Base-by-base conservation (phyloP, 2,888 invertebrate species). In the Hyalella azteca region DNA sequence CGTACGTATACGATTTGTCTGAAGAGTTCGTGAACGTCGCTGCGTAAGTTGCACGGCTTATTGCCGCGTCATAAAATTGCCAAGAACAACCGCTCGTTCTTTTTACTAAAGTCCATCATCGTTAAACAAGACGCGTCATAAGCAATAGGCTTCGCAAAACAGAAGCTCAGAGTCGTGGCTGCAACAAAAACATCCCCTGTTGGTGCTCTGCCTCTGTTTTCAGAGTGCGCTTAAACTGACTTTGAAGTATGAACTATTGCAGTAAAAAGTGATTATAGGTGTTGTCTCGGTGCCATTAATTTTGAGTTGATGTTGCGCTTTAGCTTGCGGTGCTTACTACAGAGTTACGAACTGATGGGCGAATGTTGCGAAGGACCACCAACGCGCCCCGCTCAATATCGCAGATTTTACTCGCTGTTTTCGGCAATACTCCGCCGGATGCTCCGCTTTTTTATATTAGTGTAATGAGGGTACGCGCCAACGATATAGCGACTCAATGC, bases 1-100 rank as follows among this genome's bases (percentile, higher is more conserved):
- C n/a, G n/a, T n/a, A n/a, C n/a, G n/a, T n/a, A n/a, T n/a, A 66
- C 32, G 66, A 66, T 66, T 66, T 66, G 66, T 36, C 36, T 36
- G 7, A 54, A 54, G 22, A n/a, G 22, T 7, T 22, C 15, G 45
- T 15, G 45, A 45, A n/a, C n/a, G n/a, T 19, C 19, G 22, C n/a
- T 22, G 59, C 32, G 26, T 13, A 59, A 59, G 59, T 22, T 59
- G 59, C 26, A 29, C 3, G 59, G 59, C 59, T 26, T 26, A 7
- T 15, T 22, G 19, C 13, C 26, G 59, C 26, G 26, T 7, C 9
- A 59, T 22, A 15, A 59, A 29, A 59, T 59, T 29, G 59, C 59
- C 59, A 59, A 59, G 59, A 59, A 32, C 59, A 59, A 22, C 59
- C 29, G 26, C 59, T 29, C 59, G 32, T 29, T 59, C 59, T 32